A percentile compares a stretch with the other conserved stretches of the same genome.
These are phyloP conservation scores for Scolopax mira DNA, from an alignment of 2,113 vertebrate species.

Conservation along the genomic window DNA sequence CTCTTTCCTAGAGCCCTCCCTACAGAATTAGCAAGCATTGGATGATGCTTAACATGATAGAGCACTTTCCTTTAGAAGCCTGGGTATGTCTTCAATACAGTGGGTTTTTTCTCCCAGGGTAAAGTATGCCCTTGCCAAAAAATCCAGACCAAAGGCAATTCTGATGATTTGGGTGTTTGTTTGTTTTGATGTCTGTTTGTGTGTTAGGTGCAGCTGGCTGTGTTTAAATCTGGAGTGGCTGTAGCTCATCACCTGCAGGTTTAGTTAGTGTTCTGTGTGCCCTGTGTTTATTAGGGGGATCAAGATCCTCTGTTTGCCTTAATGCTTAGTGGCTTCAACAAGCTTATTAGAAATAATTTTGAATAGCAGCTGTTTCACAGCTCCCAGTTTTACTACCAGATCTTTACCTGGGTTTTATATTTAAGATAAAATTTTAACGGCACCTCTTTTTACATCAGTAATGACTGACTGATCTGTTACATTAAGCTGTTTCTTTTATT, in stretches of 20 bases:
- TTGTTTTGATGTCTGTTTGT: not conserved
- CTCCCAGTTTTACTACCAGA: not conserved
- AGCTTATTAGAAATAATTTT: not conserved
- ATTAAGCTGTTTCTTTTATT: not conserved
- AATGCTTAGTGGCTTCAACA: not conserved
- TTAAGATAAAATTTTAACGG: not conserved
- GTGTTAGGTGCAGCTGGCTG: not conserved
- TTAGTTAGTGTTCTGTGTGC: not conserved
- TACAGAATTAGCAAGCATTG: not conserved
- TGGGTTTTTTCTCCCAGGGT: not conserved
- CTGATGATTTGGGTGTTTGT: not conserved
- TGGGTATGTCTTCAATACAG: not conserved
- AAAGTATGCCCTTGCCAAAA: not conserved
- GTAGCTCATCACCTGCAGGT: not conserved
- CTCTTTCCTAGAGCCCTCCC: not conserved
- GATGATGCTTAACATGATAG: not conserved
- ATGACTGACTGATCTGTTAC: not conserved
- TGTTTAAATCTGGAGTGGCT: not conserved
- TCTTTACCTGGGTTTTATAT: not conserved
- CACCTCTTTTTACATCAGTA: not conserved
- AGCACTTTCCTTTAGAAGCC: not conserved
- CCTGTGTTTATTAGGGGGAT: not conserved
- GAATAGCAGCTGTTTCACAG: not conserved
- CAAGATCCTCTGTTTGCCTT: not conserved
- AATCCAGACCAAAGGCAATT: not conserved